Evolutionary conservation across 2,113 vertebrate genomes (phyloP).

Genomic region (Centrocercus urophasianus): DNA sequence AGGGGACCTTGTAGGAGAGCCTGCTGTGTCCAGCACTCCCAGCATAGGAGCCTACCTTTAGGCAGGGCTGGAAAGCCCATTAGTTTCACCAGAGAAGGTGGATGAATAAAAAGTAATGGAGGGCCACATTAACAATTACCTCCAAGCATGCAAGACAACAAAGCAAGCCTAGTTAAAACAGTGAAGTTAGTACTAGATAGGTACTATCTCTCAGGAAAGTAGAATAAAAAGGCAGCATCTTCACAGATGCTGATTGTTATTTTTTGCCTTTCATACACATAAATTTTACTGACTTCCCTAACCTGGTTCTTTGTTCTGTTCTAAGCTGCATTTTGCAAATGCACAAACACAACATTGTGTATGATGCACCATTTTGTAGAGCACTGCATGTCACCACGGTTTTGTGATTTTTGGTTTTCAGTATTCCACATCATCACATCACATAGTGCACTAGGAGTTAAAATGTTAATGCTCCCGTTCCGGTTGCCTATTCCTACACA

Average conservation of each 20-base stretch:
- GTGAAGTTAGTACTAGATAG: neutral
- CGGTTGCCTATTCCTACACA: no score
- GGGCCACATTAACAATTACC: neutral
- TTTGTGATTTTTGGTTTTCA: no score
- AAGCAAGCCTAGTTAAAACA: neutral
- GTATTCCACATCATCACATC: no score
- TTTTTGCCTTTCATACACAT: neutral
- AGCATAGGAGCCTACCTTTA: neutral
- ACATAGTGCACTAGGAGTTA: no score
- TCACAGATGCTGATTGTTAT: neutral
- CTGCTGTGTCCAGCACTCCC: neutral
- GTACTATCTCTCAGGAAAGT: neutral
- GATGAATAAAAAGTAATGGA: neutral
- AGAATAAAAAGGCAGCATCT: neutral
- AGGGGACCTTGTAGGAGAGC: neutral
- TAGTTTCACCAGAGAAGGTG: neutral
- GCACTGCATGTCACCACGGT: no score
- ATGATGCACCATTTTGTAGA: fast-evolving
- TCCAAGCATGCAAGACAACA: neutral
- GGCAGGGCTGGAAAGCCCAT: neutral
- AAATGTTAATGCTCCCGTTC: no score
- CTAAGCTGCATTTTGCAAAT: neutral
- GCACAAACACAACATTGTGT: no score
- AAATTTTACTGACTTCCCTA: neutral
- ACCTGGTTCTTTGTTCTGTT: neutral